Conservation (phyloP, 2,888 invertebrate genomes). For the Fabriciana adippe region DNA sequence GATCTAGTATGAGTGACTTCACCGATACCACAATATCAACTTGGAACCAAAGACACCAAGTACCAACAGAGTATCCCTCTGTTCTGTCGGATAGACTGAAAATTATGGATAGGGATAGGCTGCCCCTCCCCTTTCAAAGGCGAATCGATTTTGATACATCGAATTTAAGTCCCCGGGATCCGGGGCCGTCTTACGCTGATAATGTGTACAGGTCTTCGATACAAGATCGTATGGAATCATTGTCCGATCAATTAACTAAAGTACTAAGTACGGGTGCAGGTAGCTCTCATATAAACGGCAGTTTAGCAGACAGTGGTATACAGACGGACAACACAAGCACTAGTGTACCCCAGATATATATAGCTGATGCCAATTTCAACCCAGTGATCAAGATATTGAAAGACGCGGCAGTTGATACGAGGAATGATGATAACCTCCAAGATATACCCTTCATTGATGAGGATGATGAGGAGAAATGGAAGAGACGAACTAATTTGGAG, state of each 20-base stretch:
- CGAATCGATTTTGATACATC: constrained; percentile 73
- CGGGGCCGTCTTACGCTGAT: constrained; percentile 66
- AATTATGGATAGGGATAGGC: constrained; percentile 62
- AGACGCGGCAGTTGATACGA: constrained; percentile 74
- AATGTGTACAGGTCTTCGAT: constrained; percentile 63
- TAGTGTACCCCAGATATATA: constrained; percentile 72
- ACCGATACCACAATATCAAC: constrained; percentile 79
- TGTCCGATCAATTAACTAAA: constrained; percentile 74
- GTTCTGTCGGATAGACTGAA: constrained; percentile 72
- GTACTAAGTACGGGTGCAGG: constrained; percentile 73
- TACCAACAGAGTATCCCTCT: constrained; percentile 69
- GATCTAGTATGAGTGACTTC: constrained; percentile 78
- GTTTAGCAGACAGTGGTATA: constrained; percentile 75
- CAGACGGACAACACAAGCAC: constrained; percentile 77
- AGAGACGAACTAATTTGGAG: constrained; percentile 58
- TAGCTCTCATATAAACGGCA: constrained; percentile 75
- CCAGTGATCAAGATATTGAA: constrained; percentile 58
- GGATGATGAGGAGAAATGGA: constrained; percentile 61
- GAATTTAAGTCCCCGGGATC: constrained; percentile 56
- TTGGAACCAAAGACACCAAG: constrained; percentile 69
- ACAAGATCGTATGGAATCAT: constrained; percentile 67
- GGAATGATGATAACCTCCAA: constrained; percentile 74
- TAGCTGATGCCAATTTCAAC: constrained; percentile 53
- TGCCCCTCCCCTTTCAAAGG: constrained; percentile 60
- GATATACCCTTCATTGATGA: constrained; percentile 78